Percentiles rank a stretch among this genome's conserved stretches.
Conservation (phyloP, 2,888 invertebrate species). For the Drosophila picticornis region DNA sequence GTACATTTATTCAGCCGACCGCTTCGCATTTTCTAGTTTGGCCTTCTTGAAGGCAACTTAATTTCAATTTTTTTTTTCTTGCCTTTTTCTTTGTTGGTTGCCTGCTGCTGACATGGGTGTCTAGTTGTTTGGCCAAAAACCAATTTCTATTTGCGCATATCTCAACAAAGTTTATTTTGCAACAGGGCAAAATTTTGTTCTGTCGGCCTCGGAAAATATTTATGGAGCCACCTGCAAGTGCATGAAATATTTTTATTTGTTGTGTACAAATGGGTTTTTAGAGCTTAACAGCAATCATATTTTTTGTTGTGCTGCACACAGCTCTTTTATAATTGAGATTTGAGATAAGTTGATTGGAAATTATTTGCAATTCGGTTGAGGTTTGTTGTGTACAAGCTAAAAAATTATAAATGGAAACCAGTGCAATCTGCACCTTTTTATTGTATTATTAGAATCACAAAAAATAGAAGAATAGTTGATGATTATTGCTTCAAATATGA, state of each 20-base stretch:
- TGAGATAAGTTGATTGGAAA: slow-evolving; percentile 46
- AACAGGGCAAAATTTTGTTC: slow-evolving; percentile 44
- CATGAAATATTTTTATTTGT: slow-evolving; percentile 19
- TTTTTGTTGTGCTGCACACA: slow-evolving; percentile 38
- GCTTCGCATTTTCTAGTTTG: slow-evolving; percentile 47
- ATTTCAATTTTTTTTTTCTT: slow-evolving; percentile 63
- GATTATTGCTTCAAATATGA: neutral
- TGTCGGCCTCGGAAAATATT: slow-evolving; percentile 1
- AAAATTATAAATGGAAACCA: slow-evolving; percentile 6
- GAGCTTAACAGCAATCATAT: slow-evolving; percentile 58
- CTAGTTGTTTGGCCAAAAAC: slow-evolving; percentile 61
- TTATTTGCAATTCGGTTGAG: slow-evolving; percentile 16
- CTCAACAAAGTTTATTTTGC: slow-evolving; percentile 66
- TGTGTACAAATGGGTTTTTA: slow-evolving; percentile 48
- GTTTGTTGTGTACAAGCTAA: neutral
- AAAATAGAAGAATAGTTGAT: neutral
- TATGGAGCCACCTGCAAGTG: slow-evolving; percentile 18
- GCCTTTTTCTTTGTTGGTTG: slow-evolving; percentile 10
- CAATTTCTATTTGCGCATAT: slow-evolving; percentile 73
- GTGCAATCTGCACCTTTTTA: neutral
- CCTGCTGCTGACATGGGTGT: slow-evolving; percentile 57
- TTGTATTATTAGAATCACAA: neutral
- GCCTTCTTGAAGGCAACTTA: slow-evolving; percentile 67
- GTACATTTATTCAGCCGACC: slow-evolving; percentile 77
- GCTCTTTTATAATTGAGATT: slow-evolving; percentile 39